Conservation (phyloP, 2,797 vertebrate species). For the Valencia hispanica region DNA sequence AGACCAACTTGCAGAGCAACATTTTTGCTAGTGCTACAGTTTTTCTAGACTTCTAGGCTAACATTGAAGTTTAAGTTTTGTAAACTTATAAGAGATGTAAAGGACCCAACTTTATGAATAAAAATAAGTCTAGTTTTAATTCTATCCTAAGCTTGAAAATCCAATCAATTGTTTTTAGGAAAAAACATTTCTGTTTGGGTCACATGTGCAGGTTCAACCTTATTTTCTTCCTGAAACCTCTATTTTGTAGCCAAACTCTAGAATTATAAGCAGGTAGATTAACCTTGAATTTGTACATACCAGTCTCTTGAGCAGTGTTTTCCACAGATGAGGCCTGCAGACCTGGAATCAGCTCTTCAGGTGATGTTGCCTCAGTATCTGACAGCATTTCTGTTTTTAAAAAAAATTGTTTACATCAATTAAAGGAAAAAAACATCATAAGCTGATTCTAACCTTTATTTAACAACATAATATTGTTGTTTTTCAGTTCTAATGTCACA, state of each 20-base stretch:
- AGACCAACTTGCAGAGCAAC: no score
- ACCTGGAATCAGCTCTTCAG: conserved; percentile 89
- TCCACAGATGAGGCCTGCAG: conserved; percentile 78
- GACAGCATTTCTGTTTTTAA: conserved; percentile 76
- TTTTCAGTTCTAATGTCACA: no score
- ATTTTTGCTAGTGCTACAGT: no score
- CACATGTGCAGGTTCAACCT: background rate
- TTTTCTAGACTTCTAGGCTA: no score
- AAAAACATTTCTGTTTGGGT: no score
- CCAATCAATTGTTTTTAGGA: no score
- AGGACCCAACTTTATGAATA: no score
- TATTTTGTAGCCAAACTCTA: background rate
- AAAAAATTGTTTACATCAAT: background rate
- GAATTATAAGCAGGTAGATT: background rate
- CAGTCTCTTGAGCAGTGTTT: conserved; percentile 49
- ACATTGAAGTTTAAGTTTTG: no score
- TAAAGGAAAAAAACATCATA: background rate
- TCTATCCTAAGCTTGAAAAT: no score
- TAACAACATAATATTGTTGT: background rate
- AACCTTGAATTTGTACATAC: conserved; percentile 42
- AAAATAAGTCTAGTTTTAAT: no score
- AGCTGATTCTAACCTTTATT: background rate
- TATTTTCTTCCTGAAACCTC: background rate
- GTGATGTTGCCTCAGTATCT: conserved; percentile 79
- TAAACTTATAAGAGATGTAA: no score